Evolutionary conservation across 1,140 invertebrate genomes (phyloP).

Genomic region (Aplysia californica): DNA sequence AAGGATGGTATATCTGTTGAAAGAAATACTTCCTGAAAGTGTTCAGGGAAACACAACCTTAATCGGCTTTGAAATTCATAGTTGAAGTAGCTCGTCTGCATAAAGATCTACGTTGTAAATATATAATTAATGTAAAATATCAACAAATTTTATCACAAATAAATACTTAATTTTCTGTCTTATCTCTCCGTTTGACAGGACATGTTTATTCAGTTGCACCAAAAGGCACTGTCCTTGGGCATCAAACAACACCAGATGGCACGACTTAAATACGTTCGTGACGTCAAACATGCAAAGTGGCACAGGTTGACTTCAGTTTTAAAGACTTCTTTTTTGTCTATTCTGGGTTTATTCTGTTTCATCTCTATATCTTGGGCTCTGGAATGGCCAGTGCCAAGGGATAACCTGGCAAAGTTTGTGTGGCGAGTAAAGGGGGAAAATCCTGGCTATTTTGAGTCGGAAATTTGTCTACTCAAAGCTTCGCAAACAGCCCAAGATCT

Average conservation of each 20-base stretch:
- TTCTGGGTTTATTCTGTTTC: too few species aligned
- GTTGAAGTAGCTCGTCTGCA: too few species aligned
- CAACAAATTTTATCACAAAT: too few species aligned
- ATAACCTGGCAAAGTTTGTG: conserved; percentile 35
- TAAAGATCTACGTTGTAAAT: too few species aligned
- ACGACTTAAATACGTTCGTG: conserved; percentile 33
- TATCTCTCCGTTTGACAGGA: conserved; percentile 26
- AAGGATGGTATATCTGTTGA: too few species aligned
- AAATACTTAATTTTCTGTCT: too few species aligned
- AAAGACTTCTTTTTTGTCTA: too few species aligned
- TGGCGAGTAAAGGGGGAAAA: conserved; percentile 29
- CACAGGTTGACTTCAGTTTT: too few species aligned
- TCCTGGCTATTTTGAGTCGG: conserved; percentile 38
- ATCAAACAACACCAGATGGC: conserved; percentile 44
- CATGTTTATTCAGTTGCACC: conserved; percentile 47
- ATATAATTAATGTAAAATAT: too few species aligned
- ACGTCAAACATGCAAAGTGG: conserved; percentile 28
- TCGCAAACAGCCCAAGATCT: conserved; percentile 73
- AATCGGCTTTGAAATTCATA: too few species aligned
- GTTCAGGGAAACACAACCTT: too few species aligned
- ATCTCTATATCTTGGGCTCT: conserved; percentile 37
- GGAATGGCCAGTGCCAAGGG: conserved; percentile 50
- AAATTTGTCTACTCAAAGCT: conserved; percentile 69
- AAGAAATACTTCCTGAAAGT: too few species aligned
- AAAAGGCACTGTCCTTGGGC: conserved; percentile 45